These are phyloP conservation scores for Teleiodes luculella DNA, from an alignment of 2,888 invertebrate species.

Conservation along the genomic window DNA sequence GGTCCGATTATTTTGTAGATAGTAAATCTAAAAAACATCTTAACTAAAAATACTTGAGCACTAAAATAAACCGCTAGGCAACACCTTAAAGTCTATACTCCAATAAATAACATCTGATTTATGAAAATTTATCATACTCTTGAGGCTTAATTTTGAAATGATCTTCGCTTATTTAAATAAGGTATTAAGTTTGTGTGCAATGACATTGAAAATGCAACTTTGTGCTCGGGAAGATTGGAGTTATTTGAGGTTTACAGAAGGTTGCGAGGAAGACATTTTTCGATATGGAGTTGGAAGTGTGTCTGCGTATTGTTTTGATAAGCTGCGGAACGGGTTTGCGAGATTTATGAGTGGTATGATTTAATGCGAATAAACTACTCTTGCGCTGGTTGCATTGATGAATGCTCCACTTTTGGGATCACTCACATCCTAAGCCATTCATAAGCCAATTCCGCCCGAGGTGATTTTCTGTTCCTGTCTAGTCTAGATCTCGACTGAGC, in stretches of 20 bases:
- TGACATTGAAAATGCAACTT: slow-evolving; percentile 52
- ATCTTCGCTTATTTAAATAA: slow-evolving; percentile 43
- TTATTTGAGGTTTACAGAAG: slow-evolving; percentile 36
- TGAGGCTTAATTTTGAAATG: slow-evolving; percentile 78
- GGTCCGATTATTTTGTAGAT: slow-evolving; percentile 56
- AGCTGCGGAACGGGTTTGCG: slow-evolving; percentile 76
- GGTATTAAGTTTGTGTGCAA: slow-evolving; percentile 36
- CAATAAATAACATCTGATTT: slow-evolving; percentile 75
- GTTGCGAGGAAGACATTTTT: slow-evolving; percentile 56
- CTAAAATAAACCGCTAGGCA: slow-evolving; percentile 68
- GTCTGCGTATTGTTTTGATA: slow-evolving; percentile 80
- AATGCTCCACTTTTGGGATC: slow-evolving; percentile 65
- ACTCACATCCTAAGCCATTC: slow-evolving; percentile 40
- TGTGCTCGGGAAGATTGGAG: slow-evolving; percentile 44
- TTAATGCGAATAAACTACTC: slow-evolving; percentile 78
- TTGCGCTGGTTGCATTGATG: slow-evolving; percentile 67
- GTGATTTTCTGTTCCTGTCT: not conserved
- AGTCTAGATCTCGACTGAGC: not conserved
- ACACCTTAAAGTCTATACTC: slow-evolving; percentile 75
- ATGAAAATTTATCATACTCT: slow-evolving; percentile 77
- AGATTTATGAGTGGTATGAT: slow-evolving; percentile 77
- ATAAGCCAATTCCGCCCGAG: slow-evolving; percentile 6
- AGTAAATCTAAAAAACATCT: slow-evolving; percentile 46
- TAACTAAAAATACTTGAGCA: slow-evolving; percentile 54
- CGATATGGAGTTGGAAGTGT: slow-evolving; percentile 62